Evolutionary conservation across 2,888 invertebrate species (phyloP).

Genomic region (Tipula vernalis): DNA sequence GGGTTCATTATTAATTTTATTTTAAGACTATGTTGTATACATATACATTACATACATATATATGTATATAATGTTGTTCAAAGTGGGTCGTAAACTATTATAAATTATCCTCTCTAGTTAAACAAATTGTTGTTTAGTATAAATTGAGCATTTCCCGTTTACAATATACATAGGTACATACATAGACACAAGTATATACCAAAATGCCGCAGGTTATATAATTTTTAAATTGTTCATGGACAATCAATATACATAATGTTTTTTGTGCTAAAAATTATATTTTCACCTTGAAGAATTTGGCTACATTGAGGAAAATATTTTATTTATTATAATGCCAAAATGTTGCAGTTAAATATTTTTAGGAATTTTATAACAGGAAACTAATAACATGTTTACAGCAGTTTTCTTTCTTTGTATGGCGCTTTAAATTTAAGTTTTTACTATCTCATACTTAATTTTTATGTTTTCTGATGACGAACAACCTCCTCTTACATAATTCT

Average conservation of each 20-base stretch:
- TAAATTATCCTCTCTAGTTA: not conserved
- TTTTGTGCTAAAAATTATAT: not conserved
- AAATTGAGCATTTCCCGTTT: not conserved
- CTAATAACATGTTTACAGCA: not conserved
- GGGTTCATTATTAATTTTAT: not conserved
- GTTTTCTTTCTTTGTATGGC: not conserved
- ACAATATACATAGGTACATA: not conserved
- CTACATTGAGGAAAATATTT: not conserved
- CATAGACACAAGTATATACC: not conserved
- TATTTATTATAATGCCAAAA: not conserved
- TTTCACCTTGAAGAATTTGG: not conserved
- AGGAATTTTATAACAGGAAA: not conserved
- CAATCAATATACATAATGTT: not conserved
- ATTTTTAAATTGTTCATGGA: not conserved
- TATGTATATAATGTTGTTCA: not conserved
- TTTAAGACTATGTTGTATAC: not conserved
- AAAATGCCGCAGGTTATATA: not conserved
- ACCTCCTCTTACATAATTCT: no score
- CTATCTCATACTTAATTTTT: not conserved
- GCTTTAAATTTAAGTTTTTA: not conserved
- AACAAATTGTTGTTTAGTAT: not conserved
- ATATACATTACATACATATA: not conserved
- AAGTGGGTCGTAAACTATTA: constrained; percentile 4
- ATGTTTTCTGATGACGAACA: no score
- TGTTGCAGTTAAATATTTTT: not conserved